Percentiles rank a stretch among this genome's conserved stretches.
These are phyloP conservation scores for Spheniscus humboldti DNA, from an alignment of 2,797 vertebrate genomes.

Conservation along the genomic window DNA sequence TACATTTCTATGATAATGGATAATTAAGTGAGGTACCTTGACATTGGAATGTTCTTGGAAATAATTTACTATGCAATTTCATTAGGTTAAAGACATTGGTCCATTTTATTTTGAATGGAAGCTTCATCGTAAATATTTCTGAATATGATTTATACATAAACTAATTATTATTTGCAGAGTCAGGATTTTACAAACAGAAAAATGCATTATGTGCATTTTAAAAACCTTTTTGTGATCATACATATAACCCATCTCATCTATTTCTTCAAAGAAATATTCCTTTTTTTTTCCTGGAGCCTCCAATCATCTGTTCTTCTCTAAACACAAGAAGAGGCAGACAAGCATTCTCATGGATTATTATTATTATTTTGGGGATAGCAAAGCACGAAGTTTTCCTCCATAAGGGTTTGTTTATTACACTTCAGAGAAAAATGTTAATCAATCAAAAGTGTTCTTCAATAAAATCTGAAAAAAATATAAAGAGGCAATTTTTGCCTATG, in stretches of 20 bases:
- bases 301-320: neutral
- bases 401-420: neutral
- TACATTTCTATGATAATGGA: constrained; percentile 79
- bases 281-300: neutral
- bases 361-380: neutral
- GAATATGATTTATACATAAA: constrained; percentile 44
- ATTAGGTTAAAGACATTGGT: constrained; percentile 64
- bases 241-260: neutral
- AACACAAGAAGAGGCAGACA: neutral
- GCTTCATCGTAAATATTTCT: constrained; percentile 71
- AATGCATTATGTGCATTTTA: neutral
- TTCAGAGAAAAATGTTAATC: neutral
- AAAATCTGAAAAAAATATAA: neutral
- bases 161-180: constrained; percentile 36
- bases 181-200: neutral
- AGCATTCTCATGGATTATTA: neutral
- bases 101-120: constrained; percentile 70
- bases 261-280: neutral
- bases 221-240: neutral
- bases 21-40: constrained; percentile 82
- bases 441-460: neutral
- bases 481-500: neutral
- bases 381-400: neutral
- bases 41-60: constrained; percentile 81
- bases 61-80: constrained; percentile 75